Evolutionary conservation across 2,113 vertebrate genomes (phyloP).

Genomic region (Atrichornis clamosus): DNA sequence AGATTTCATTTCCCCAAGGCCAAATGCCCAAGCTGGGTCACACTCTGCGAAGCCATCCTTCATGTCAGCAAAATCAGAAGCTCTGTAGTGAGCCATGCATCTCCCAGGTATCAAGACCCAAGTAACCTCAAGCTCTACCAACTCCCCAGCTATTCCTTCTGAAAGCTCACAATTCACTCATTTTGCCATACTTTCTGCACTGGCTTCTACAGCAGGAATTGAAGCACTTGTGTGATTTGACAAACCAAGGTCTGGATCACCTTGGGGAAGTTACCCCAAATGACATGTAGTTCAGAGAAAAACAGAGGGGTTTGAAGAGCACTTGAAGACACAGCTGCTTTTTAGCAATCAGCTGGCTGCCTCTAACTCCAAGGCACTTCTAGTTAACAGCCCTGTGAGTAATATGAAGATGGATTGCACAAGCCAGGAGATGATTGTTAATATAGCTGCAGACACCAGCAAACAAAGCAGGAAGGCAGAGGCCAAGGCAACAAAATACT

Average conservation of each 20-base stretch:
- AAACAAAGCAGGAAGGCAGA: background rate
- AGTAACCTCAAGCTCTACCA: background rate
- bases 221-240: slow-evolving; percentile 20
- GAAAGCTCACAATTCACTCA: background rate
- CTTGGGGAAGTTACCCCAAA: slow-evolving; percentile 12
- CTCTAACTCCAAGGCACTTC: slow-evolving; percentile 44
- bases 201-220: background rate
- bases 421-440: background rate
- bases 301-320: background rate
- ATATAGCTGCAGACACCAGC: slow-evolving; percentile 7
- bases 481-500: background rate
- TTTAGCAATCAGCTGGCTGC: slow-evolving; percentile 15
- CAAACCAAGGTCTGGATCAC: background rate
- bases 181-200: background rate
- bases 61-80: background rate
- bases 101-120: background rate
- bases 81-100: background rate
- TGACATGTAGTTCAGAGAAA: background rate
- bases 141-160: background rate
- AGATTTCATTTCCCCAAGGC: background rate
- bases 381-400: slow-evolving; percentile 25
- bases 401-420: background rate
- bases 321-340: slow-evolving; percentile 37
- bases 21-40: rapidly evolving
- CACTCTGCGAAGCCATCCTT: background rate